These are phyloP conservation scores for Periophthalmus magnuspinnatus DNA, from an alignment of 2,797 vertebrate genomes.

Conservation along the genomic window DNA sequence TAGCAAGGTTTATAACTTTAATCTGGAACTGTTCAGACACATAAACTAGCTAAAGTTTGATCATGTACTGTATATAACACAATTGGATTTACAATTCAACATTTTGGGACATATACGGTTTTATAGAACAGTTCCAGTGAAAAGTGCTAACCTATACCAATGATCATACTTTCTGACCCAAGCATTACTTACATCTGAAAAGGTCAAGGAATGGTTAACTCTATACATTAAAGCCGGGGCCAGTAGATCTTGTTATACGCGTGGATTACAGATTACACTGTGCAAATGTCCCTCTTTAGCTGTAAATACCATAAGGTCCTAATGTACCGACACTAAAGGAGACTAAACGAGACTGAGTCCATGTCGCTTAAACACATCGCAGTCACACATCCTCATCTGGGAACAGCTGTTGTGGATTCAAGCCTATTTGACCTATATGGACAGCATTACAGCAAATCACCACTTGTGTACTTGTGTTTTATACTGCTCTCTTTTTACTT, in stretches of 20 bases:
- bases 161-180: background rate
- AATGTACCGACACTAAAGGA: slow-evolving; percentile 37
- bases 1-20: background rate
- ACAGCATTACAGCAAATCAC: slow-evolving; percentile 25
- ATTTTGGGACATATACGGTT: background rate
- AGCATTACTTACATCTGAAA: slow-evolving; percentile 36
- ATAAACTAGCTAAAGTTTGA: no score
- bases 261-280: slow-evolving; percentile 31
- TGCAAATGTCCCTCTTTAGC: slow-evolving; percentile 36
- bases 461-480: slow-evolving; percentile 1
- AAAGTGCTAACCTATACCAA: background rate
- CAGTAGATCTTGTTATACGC: slow-evolving; percentile 39
- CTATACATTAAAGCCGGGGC: background rate
- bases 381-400: slow-evolving; percentile 17
- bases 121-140: background rate
- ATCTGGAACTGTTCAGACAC: background rate
- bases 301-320: slow-evolving; percentile 49
- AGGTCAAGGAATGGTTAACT: slow-evolving; percentile 21
- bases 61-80: background rate
- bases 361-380: slow-evolving; percentile 28
- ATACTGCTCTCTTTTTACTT: background rate
- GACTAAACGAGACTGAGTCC: slow-evolving; percentile 14
- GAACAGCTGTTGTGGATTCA: slow-evolving; percentile 29
- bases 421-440: slow-evolving; percentile 53
- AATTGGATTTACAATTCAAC: background rate